Percentiles rank a stretch among this genome's conserved stretches.
phyloP scores from a whole-genome alignment of 1,140 invertebrate genomes.

The Temnothorax longispinosus region DNA sequence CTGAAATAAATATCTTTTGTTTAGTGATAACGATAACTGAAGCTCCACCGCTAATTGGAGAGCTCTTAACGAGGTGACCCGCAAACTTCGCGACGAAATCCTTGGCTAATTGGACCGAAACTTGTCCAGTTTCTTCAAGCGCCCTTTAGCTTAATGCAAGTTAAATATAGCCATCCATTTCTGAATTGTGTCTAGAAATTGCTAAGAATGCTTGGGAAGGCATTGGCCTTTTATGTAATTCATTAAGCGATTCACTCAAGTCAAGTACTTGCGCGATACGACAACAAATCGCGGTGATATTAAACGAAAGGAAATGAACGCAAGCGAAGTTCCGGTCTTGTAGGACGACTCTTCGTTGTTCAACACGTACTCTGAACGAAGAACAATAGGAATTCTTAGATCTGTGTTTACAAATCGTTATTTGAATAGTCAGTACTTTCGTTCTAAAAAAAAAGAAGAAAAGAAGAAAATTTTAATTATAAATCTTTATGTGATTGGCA shows the following conservation, averaged over 20 bases:
- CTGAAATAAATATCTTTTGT: not conserved
- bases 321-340: conserved; percentile 27
- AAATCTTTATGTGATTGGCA: not conserved
- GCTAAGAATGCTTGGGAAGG: not conserved
- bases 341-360: conserved; percentile 14
- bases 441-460: not conserved
- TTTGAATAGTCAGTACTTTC: not conserved
- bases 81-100: not conserved
- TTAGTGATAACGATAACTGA: not conserved
- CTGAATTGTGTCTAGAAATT: not conserved
- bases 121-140: not conserved
- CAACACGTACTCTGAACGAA: not conserved
- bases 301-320: conserved; percentile 38
- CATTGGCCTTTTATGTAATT: not conserved
- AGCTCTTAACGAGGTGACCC: not conserved
- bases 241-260: conserved; percentile 5
- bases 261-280: not conserved
- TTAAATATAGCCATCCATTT: not conserved
- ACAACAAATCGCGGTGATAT: conserved; percentile 20
- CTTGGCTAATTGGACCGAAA: not conserved
- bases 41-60: not conserved
- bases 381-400: conserved; percentile 1
- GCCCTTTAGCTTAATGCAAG: not conserved
- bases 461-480: not conserved
- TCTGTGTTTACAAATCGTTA: not conserved